Percentiles rank a stretch among this genome's conserved stretches.
These are phyloP conservation scores for Lutjanus campechanus DNA, from an alignment of 2,797 vertebrate genomes.

Conservation along the genomic window DNA sequence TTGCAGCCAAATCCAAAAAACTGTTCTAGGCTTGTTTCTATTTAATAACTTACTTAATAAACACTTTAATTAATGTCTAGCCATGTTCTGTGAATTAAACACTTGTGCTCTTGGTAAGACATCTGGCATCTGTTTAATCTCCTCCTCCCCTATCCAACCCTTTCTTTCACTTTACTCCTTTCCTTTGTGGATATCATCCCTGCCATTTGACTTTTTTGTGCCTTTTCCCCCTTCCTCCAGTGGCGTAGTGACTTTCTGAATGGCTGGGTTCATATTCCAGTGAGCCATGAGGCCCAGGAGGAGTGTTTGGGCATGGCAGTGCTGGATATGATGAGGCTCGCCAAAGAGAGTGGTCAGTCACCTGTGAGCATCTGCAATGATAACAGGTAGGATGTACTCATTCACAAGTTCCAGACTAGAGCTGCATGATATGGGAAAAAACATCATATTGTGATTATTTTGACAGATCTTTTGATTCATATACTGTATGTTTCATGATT, in stretches of 20 bases:
- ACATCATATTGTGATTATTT: too few species aligned
- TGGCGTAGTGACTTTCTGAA: constrained; percentile 95
- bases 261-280: constrained; percentile 88
- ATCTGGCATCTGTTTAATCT: background rate
- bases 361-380: constrained; percentile 92
- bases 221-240: constrained; percentile 71
- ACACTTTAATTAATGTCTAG: background rate
- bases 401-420: background rate
- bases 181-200: background rate
- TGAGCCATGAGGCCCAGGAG: constrained; percentile 95
- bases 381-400: constrained; percentile 86
- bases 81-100: background rate
- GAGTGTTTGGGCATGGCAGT: constrained; percentile 98
- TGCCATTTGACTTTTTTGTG: background rate
- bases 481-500: too few species aligned
- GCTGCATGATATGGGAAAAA: too few species aligned
- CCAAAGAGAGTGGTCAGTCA: constrained; percentile 91
- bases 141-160: too few species aligned
- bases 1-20: too few species aligned
- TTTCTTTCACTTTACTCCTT: background rate
- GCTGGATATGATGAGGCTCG: constrained; percentile 97
- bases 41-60: too few species aligned
- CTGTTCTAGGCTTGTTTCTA: too few species aligned
- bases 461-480: too few species aligned
- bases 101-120: too few species aligned